These are phyloP conservation scores for Temnopleurus reevesii DNA, from an alignment of 53 echinoderm and acorn worm species.

Conservation along the genomic window DNA sequence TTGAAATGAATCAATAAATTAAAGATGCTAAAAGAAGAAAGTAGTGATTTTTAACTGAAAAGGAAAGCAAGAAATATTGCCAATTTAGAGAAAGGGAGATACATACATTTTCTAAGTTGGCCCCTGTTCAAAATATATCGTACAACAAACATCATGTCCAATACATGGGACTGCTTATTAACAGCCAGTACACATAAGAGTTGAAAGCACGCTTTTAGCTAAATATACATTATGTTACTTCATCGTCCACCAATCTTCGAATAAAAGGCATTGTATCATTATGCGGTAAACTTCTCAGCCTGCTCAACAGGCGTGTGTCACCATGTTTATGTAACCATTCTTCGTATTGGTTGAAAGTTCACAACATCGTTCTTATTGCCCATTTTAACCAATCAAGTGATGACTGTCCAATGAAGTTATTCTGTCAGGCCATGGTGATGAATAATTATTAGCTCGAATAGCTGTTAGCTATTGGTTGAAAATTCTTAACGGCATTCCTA, in stretches of 20 bases:
- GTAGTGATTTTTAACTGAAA: not conserved
- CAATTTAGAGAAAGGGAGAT: too few species aligned
- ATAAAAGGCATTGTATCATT: not conserved
- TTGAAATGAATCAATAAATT: not conserved
- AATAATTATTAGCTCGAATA: too few species aligned
- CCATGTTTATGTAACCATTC: too few species aligned
- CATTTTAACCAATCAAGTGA: not conserved
- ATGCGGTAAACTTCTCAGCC: not conserved
- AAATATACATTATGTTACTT: not conserved
- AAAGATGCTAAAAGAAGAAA: not conserved
- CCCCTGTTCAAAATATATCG: not conserved
- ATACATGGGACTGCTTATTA: not conserved
- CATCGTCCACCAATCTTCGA: not conserved
- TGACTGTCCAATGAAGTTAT: not conserved
- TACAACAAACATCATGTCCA: not conserved
- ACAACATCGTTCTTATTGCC: not conserved
- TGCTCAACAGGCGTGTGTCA: not conserved
- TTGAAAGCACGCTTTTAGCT: not conserved
- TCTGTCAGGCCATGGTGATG: too few species aligned
- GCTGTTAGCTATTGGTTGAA: not conserved
- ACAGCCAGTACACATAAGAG: not conserved
- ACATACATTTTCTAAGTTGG: conserved; percentile 4
- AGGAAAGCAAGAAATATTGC: conserved; percentile 2
- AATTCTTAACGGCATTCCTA: not conserved
- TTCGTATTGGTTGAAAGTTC: not conserved